Evolutionary conservation across 2,888 invertebrate genomes (phyloP), one percentile per base, ranked within the genome.

Genomic region (Sarcophaga carnaria): DNA sequence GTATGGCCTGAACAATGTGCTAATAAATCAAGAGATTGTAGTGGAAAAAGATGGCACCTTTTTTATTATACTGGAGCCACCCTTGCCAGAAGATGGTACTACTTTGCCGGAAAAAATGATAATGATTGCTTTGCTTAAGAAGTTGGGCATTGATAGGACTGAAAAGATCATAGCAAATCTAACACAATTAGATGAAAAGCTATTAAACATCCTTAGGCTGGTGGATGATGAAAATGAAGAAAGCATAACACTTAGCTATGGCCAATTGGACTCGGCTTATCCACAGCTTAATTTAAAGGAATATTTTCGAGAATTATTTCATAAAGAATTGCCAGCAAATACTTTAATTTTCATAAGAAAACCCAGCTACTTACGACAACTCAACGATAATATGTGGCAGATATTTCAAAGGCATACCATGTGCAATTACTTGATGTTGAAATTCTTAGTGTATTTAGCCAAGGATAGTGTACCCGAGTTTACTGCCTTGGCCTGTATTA

Each of bases 391-490:
- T 1, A 4, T 45, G 5, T 75, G 66, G 78, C 12, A 12, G 2
- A 2, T 2, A n/a, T 59, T 69, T 2, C 14, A 59, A 20, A 69
- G 74, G 2, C 14, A 12, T 2, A 3, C 66, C 2, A n/a, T 91
- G 0, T 90, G 90, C 63, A 90, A 88, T 85, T 93, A 92, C 49
- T 83, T 93, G 20, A 92, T 93, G 92, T 37, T 91, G 0, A 90
- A 90, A n/a, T 91, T 92, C 6, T 62, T 90, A 1, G 5, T 72
- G 4, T 84, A 89, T 59, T 3, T 93, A 11, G 25, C 82, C 4
- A 12, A 69, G 2, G 90, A 91, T 14, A 83, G 88, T 5, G 89
- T 89, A 20, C 76, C 63, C 0, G 83, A 77, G 5, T 80, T 67
- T 4, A 82, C 85, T 0, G 49, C 80, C 12, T 87, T 90, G 0